These are phyloP conservation scores for Pachymerium ferrugineum DNA, from an alignment of 2,888 invertebrate species.

Conservation along the genomic window DNA sequence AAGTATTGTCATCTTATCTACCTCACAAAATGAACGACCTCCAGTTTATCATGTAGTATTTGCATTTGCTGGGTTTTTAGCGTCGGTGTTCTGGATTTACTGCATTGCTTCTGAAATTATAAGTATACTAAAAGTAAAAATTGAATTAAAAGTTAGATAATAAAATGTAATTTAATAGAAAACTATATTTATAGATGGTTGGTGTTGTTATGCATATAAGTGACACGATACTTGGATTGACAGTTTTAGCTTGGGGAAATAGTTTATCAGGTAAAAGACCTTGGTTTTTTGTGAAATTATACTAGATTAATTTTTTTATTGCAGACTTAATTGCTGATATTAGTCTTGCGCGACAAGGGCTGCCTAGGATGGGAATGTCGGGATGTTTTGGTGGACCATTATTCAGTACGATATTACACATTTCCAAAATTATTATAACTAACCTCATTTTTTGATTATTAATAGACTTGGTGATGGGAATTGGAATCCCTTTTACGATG, in stretches of 20 bases:
- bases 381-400: conserved; percentile 65
- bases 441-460: background rate
- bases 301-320: conserved; percentile 31
- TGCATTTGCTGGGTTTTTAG: conserved; percentile 56
- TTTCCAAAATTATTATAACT: background rate
- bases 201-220: conserved; percentile 57
- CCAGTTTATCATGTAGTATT: conserved; percentile 49
- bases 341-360: conserved; percentile 58
- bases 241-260: conserved; percentile 62
- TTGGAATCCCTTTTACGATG: conserved; percentile 28
- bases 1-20: conserved; percentile 37
- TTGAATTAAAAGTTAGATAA: background rate
- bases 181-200: conserved; percentile 51
- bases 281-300: background rate
- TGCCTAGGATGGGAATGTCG: conserved; percentile 60
- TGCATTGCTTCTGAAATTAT: conserved; percentile 59
- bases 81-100: conserved; percentile 58
- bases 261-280: conserved; percentile 52
- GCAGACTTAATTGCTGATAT: conserved; percentile 58
- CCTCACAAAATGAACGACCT: conserved; percentile 39
- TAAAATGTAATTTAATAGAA: background rate
- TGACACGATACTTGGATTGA: conserved; percentile 58
- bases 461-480: conserved; percentile 17
- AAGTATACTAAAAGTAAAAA: conserved; percentile 47
- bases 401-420: conserved; percentile 54